Conservation (phyloP, 2,113 vertebrate genomes). For the Paraplagusia blochii region DNA sequence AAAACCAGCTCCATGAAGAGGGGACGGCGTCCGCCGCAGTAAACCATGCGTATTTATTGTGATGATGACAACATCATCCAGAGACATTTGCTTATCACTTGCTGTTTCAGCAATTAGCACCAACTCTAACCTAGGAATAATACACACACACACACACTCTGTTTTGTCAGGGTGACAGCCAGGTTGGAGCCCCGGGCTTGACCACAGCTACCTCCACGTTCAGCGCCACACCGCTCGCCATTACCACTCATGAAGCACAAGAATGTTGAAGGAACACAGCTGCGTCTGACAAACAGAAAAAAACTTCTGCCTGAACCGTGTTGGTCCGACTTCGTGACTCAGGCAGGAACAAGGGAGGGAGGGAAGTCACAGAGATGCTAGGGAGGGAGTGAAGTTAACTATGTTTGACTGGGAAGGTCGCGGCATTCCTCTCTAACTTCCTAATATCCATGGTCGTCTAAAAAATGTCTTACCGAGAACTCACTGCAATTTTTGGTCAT, state of each 20-base stretch:
- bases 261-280: conserved; percentile 45
- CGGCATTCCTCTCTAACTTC: conserved; percentile 9
- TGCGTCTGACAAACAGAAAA: conserved; percentile 19
- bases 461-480: no score
- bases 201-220: conserved; percentile 33
- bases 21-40: conserved; percentile 23
- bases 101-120: conserved; percentile 63
- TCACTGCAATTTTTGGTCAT: no score
- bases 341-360: conserved; percentile 2
- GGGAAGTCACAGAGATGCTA: conserved; percentile 5
- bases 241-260: conserved; percentile 21
- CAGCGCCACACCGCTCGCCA: conserved; percentile 21
- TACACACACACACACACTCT: conserved; percentile 22
- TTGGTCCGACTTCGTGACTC: neutral
- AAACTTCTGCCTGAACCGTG: conserved; percentile 4
- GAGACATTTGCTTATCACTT: conserved; percentile 60
- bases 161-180: conserved; percentile 39
- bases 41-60: conserved; percentile 41
- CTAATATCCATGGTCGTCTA: conserved; percentile 1
- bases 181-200: conserved; percentile 15
- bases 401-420: conserved; percentile 17
- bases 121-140: conserved; percentile 18
- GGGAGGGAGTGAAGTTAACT: neutral
- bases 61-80: conserved; percentile 40
- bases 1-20: conserved; percentile 57